Conservation (phyloP, 2,797 vertebrate genomes). For the Rousettus madagascariensis region DNA sequence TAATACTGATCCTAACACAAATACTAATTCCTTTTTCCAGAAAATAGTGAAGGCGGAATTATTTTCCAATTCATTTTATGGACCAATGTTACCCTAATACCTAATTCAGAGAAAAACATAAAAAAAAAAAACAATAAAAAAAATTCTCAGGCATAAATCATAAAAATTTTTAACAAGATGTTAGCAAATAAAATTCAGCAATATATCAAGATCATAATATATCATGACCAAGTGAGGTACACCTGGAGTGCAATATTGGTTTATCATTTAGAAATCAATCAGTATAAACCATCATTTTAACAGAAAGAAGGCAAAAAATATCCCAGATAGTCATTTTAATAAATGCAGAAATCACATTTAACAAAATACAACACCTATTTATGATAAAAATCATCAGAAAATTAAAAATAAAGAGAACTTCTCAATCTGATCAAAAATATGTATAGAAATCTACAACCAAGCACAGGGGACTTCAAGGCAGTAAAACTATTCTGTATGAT, state of each 20-base stretch:
- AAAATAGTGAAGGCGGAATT: slow-evolving; percentile 17
- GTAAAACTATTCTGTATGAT: neutral
- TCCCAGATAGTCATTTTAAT: neutral
- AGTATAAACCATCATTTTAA: neutral
- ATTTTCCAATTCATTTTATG: neutral
- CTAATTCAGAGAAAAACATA: slow-evolving; percentile 26
- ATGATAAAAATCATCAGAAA: neutral
- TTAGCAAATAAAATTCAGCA: slow-evolving; percentile 49
- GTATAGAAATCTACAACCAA: neutral
- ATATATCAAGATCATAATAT: slow-evolving; percentile 37
- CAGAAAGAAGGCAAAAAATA: slow-evolving; percentile 15
- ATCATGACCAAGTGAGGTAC: slow-evolving; percentile 10
- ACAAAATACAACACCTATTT: neutral
- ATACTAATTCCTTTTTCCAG: neutral
- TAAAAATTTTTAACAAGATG: slow-evolving; percentile 43
- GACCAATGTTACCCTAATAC: neutral
- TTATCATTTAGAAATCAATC: slow-evolving; percentile 55
- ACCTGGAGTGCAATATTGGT: slow-evolving; percentile 36
- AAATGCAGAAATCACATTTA: slow-evolving; percentile 34
- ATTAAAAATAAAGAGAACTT: neutral
- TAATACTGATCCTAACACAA: neutral
- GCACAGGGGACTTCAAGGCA: neutral
- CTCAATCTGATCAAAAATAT: neutral
- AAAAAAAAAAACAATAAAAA: neutral
- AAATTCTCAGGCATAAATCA: slow-evolving; percentile 5